Percentiles rank a stretch among this genome's conserved stretches.
Conservation (phyloP, 2,888 invertebrate genomes). For the Anodontia alba region DNA sequence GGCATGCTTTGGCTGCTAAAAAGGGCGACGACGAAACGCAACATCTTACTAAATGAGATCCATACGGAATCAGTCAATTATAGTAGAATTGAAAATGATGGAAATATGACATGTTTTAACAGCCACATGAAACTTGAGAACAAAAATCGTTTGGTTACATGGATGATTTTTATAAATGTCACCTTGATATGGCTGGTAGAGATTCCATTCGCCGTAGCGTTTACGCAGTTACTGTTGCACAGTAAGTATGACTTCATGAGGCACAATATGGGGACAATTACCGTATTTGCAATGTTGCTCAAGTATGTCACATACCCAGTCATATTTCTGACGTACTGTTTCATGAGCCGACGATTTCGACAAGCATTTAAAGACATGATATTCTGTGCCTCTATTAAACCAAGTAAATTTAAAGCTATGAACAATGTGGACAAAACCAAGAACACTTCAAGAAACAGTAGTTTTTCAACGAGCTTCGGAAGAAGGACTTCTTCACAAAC, state of each 20-base stretch:
- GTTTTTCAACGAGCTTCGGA: too few relatives aligned
- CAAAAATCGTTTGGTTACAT: conserved; percentile 15
- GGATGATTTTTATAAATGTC: conserved; percentile 47
- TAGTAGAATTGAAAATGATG: not conserved
- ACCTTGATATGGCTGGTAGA: conserved; percentile 57
- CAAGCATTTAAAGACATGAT: conserved; percentile 32
- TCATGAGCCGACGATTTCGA: conserved; percentile 53
- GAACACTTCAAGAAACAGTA: not conserved
- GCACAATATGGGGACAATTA: conserved; percentile 24
- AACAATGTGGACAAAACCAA: not conserved
- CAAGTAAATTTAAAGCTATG: not conserved
- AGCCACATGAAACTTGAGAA: not conserved
- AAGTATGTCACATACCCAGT: conserved; percentile 52
- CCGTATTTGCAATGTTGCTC: conserved; percentile 50
- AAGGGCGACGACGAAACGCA: conserved; percentile 33
- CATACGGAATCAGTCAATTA: not conserved
- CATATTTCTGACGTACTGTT: conserved; percentile 48
- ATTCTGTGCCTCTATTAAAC: not conserved
- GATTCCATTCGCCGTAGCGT: conserved; percentile 52
- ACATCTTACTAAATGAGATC: not conserved
- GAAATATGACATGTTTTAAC: not conserved
- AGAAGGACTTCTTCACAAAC: too few relatives aligned
- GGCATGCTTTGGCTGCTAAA: conserved; percentile 51
- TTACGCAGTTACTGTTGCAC: conserved; percentile 38
- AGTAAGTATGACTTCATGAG: conserved; percentile 47